A percentile compares a stretch with the other conserved stretches of the same genome.
Evolutionary conservation across 2,888 invertebrate species (phyloP).

Genomic region (Acrobasis suavella): DNA sequence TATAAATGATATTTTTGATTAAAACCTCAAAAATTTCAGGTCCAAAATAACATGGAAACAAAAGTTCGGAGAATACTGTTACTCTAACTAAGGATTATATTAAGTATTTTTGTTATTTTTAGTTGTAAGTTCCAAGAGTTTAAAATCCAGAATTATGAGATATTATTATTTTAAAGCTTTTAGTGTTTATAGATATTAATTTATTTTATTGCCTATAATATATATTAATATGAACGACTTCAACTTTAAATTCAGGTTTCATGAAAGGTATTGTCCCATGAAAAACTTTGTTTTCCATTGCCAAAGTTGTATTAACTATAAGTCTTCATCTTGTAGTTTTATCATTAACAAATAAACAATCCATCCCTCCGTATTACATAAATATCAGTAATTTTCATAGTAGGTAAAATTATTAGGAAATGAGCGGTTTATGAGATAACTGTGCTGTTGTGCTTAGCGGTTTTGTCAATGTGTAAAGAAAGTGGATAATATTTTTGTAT

Average conservation of each 20-base stretch:
- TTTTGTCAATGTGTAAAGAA: constrained; percentile 71
- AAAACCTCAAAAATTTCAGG: no score
- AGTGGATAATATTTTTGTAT: constrained; percentile 80
- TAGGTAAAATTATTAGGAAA: constrained; percentile 28
- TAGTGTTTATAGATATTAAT: constrained; percentile 60
- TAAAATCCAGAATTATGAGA: constrained; percentile 75
- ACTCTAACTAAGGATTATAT: constrained; percentile 50
- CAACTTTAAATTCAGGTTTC: constrained; percentile 25
- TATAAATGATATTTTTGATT: background rate
- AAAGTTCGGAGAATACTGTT: constrained; percentile 21
- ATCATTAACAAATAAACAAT: constrained; percentile 27
- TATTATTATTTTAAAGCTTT: constrained; percentile 70
- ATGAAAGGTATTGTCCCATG: constrained; percentile 35
- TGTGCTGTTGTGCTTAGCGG: constrained; percentile 57
- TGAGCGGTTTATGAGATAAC: constrained; percentile 29
- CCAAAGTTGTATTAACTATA: constrained; percentile 49
- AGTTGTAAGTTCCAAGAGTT: constrained; percentile 72
- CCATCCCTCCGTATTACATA: constrained; percentile 34
- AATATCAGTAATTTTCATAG: constrained; percentile 28
- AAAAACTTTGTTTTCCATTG: constrained; percentile 40
- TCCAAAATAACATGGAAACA: background rate
- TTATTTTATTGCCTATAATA: constrained; percentile 55
- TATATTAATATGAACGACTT: constrained; percentile 26
- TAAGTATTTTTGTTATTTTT: constrained; percentile 69
- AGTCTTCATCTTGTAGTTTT: constrained; percentile 32